Percentiles rank a stretch among this genome's conserved stretches.
Evolutionary conservation across 2,113 vertebrate species (phyloP).

Genomic region (Quiscalus mexicanus): DNA sequence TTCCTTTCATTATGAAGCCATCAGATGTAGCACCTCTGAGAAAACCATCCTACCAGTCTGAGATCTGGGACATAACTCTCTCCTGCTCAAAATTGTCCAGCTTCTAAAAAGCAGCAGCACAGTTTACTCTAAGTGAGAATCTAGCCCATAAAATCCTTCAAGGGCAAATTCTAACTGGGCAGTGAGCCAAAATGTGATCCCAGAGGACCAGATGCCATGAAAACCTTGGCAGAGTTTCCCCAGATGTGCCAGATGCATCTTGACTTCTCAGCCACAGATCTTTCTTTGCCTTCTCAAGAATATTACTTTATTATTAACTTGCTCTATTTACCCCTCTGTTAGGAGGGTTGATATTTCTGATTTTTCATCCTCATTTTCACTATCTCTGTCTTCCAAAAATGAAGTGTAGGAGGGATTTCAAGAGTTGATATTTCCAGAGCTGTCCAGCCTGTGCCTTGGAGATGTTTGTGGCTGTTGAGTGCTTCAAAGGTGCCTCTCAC

Average conservation of each 20-base stretch:
- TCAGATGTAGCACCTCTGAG: not conserved
- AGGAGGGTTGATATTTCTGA: not conserved
- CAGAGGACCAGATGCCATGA: not conserved
- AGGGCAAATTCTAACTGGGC: not conserved
- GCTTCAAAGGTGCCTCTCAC: not conserved
- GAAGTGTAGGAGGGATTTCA: not conserved
- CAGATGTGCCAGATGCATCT: not conserved
- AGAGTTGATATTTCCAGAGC: not conserved
- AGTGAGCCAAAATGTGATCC: not conserved
- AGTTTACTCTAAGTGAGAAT: not conserved
- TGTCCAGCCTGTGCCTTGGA: not conserved
- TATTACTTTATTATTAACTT: not conserved
- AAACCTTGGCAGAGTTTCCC: not conserved
- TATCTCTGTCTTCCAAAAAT: not conserved
- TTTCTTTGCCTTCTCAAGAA: not conserved
- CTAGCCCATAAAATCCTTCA: not conserved
- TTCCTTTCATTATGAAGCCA: not conserved
- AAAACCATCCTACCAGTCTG: not conserved
- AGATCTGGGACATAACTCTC: not conserved
- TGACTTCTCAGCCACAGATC: not conserved
- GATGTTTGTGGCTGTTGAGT: not conserved
- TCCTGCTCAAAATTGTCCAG: not conserved
- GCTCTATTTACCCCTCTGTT: not conserved
- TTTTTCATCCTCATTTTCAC: not conserved
- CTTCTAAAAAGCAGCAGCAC: not conserved